Conservation (phyloP, 2,888 invertebrate species). For the Sesia bembeciformis region DNA sequence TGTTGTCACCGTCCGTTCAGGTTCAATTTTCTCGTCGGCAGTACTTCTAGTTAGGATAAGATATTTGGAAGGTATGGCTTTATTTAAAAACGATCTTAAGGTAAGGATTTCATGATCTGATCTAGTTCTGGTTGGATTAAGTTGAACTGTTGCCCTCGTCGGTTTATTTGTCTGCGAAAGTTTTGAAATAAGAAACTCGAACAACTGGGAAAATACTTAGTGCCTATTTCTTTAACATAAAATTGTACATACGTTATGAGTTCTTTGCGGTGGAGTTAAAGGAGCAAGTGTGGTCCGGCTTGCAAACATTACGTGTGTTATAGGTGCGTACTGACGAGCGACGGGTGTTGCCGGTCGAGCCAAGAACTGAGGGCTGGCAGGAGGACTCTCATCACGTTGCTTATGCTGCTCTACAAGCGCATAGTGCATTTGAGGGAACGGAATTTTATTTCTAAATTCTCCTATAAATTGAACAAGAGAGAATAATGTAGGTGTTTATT, state of each 20-base stretch:
- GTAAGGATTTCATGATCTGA: constrained; percentile 12
- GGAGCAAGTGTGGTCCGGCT: constrained; percentile 24
- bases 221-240: too few relatives aligned
- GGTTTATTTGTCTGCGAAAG: too few relatives aligned
- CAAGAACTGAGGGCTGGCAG: constrained; percentile 47
- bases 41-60: constrained; percentile 16
- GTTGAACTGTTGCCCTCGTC: background rate
- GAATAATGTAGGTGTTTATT: too few relatives aligned
- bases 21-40: constrained; percentile 4
- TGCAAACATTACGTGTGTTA: constrained; percentile 48
- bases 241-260: background rate
- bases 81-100: constrained; percentile 18
- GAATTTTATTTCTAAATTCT: too few relatives aligned
- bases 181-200: too few relatives aligned
- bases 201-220: too few relatives aligned
- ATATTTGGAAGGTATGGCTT: constrained; percentile 8
- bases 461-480: too few relatives aligned
- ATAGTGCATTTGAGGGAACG: background rate
- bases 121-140: constrained; percentile 25
- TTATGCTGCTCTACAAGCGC: constrained; percentile 11
- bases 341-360: constrained; percentile 20
- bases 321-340: constrained; percentile 47
- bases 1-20: constrained; percentile 13
- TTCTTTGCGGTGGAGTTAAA: constrained; percentile 24
- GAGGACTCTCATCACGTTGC: constrained; percentile 53